Conservation (phyloP, 2,113 vertebrate genomes). For the Aegotheles bennettii region DNA sequence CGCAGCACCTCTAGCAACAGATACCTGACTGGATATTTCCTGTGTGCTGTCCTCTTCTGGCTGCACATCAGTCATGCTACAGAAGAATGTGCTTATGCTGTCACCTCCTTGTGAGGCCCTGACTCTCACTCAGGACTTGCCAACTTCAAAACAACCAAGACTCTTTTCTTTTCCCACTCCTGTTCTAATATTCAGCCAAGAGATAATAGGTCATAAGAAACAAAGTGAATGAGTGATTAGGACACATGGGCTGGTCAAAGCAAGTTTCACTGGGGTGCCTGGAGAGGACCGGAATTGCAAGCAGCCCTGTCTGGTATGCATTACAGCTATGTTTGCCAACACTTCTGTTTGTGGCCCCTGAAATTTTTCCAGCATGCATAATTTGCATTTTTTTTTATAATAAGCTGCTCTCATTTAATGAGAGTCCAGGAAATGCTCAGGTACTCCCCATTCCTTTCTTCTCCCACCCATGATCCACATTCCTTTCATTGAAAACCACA, state of each 20-base stretch:
- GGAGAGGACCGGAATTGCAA: neutral
- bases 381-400: neutral
- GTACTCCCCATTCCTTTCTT: neutral
- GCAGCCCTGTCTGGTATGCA: neutral
- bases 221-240: neutral
- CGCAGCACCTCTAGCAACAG: neutral
- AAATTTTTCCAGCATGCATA: neutral
- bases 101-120: neutral
- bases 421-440: neutral
- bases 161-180: neutral
- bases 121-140: neutral
- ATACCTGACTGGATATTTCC: neutral
- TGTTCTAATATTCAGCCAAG: neutral
- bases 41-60: neutral
- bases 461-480: neutral
- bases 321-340: neutral
- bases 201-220: slow-evolving; percentile 8
- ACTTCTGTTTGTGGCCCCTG: neutral
- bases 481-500: neutral
- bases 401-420: neutral
- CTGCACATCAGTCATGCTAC: neutral
- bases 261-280: neutral
- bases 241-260: neutral
- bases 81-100: neutral
- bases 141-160: neutral